Evolutionary conservation across 2,888 invertebrate species (phyloP).

Genomic region (Andrena bicolor): DNA sequence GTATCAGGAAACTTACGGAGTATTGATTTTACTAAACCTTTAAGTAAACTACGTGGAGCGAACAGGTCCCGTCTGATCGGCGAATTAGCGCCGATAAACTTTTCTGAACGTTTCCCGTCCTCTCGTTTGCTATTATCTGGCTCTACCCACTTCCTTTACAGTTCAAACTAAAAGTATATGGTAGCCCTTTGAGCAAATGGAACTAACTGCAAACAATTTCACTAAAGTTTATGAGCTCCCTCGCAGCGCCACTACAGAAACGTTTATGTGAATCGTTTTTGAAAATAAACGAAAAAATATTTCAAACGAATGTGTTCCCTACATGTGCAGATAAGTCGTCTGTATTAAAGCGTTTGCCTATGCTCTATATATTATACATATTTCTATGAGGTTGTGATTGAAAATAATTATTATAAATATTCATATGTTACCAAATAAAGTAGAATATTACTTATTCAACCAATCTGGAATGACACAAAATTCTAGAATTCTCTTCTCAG

Average conservation of each 20-base stretch:
- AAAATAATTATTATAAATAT: too few species aligned
- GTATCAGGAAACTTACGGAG: slow-evolving; percentile 66
- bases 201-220: slow-evolving; percentile 47
- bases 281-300: background rate
- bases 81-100: slow-evolving; percentile 67
- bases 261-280: background rate
- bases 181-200: slow-evolving; percentile 34
- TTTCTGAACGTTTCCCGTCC: slow-evolving; percentile 47
- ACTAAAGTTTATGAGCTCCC: background rate
- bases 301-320: too few species aligned
- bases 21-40: slow-evolving; percentile 77
- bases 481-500: too few species aligned
- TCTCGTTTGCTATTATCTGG: slow-evolving; percentile 10
- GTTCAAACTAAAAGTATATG: slow-evolving; percentile 14
- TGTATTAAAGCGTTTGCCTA: too few species aligned
- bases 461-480: too few species aligned
- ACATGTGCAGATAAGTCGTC: too few species aligned
- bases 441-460: too few species aligned
- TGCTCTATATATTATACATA: too few species aligned
- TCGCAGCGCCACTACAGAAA: background rate
- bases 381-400: too few species aligned
- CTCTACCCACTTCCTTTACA: slow-evolving; percentile 1
- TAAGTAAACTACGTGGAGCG: slow-evolving; percentile 69
- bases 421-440: too few species aligned
- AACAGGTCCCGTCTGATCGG: slow-evolving; percentile 68